Percentiles rank a stretch among this genome's conserved stretches.
Evolutionary conservation across 2,888 invertebrate species (phyloP).

Genomic region (Sinodicranocentrus sp.): DNA sequence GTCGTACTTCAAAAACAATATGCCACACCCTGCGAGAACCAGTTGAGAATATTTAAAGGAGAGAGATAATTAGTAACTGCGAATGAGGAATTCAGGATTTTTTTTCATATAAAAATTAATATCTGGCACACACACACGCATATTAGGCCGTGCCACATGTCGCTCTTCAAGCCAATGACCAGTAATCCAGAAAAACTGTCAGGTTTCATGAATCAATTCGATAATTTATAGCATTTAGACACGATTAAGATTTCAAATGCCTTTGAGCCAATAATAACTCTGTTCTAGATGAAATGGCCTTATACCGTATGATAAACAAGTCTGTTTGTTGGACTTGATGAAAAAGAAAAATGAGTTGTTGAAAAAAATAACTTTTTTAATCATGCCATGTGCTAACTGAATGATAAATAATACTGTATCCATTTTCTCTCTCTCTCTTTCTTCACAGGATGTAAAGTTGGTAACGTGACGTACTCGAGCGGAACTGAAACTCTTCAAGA

Average conservation of each 20-base stretch:
- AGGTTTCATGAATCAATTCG: no score
- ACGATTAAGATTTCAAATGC: no score
- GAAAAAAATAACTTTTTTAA: not conserved
- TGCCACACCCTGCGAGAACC: conserved; percentile 43
- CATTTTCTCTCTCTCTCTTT: no score
- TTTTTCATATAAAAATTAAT: not conserved
- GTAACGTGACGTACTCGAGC: conserved; percentile 86
- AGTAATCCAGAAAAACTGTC: conserved; percentile 11
- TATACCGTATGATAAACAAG: no score
- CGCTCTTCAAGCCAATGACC: conserved; percentile 52
- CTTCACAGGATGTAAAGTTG: conserved; percentile 87
- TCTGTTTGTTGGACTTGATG: not conserved
- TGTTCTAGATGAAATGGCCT: no score
- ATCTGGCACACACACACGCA: conserved; percentile 28
- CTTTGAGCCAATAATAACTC: no score
- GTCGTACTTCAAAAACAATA: conserved; percentile 43
- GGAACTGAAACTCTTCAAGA: conserved; percentile 89
- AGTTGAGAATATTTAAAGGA: conserved; percentile 2
- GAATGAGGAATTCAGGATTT: conserved; percentile 9
- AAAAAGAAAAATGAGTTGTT: not conserved
- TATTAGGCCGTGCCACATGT: conserved; percentile 1
- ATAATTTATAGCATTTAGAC: conserved; percentile 2
- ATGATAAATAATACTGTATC: not conserved
- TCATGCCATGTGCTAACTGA: not conserved
- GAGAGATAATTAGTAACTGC: not conserved